Evolutionary conservation across 1,140 invertebrate species (phyloP).

Genomic region (Caenorhabditis briggsae): DNA sequence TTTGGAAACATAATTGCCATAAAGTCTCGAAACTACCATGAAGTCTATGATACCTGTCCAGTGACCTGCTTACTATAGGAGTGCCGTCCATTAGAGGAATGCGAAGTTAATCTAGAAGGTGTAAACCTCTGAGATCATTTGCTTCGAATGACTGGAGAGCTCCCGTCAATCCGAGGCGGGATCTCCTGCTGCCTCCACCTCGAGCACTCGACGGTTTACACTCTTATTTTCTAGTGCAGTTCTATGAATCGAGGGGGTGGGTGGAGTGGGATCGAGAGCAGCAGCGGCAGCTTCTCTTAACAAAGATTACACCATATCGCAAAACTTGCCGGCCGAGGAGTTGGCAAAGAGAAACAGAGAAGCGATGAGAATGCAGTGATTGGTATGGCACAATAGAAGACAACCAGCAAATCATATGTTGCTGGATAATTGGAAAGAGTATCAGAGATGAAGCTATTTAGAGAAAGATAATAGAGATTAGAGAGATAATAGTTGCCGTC

Average conservation of each 20-base stretch:
- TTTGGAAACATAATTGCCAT: no score
- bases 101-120: background rate
- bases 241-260: constrained; percentile 54
- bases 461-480: no score
- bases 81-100: background rate
- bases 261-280: constrained; percentile 51
- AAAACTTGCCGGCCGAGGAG: background rate
- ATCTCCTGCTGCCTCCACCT: constrained; percentile 36
- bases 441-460: background rate
- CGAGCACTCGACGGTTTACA: constrained; percentile 50
- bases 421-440: background rate
- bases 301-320: constrained; percentile 42
- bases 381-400: constrained; percentile 28
- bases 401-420: background rate
- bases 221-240: constrained; percentile 38
- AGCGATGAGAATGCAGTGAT: background rate
- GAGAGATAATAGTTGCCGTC: no score
- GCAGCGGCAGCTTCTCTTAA: constrained; percentile 14
- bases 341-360: constrained; percentile 20
- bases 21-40: no score
- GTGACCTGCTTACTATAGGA: background rate
- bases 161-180: constrained; percentile 26
- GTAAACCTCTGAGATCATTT: background rate
- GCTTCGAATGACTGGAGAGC: constrained; percentile 28
- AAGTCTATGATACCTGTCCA: background rate